Base-by-base conservation (phyloP, 2,888 invertebrate genomes). In the Oscheius sp. region DNA sequence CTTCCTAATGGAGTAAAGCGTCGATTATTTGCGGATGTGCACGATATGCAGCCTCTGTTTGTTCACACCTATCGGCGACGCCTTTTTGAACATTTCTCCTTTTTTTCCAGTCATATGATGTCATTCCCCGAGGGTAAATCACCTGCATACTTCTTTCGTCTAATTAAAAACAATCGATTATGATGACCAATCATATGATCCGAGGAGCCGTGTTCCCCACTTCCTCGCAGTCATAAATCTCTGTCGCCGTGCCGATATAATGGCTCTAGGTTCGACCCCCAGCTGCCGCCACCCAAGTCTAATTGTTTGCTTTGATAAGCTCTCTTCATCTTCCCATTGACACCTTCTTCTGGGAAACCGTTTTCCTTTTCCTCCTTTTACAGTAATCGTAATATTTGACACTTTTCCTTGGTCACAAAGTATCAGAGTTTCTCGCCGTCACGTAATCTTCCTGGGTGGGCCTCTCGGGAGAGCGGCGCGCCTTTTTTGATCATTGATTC, bases 171-270 rank as follows among this genome's bases (percentile, higher is more conserved):
- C n/a, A n/a, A 58, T 58, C 58, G 58, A 58, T 58, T 58, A 58
- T 58, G 29, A n/a, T 27, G 25, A 25, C 27, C 58, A 27, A 58
- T 61, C 61, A 61, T 61, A 61, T 61, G 61, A 61, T 61, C 41
- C 45, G 41, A 18, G 21, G 61, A 12, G 61, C n/a, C 12, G 18
- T 61, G n/a, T 43, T 43, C 61, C 43, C 27, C 61, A n/a, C 29
- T 27, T 23, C 66, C 66, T 52, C 25, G 66, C 66, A n/a, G 66
- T 35, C 66, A 66, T 66, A 66, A 66, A 66, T 66, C 66, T 66
- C 66, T 49, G 66, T 66, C 66, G 52, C 66, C 66, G 52, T 52
- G 52, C 52, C 58, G 49, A 49, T 49, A 49, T 66, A 66, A 66
- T 66, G 49, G 66, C 66, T 66, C 66, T 66, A 66, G 66, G 66